These are phyloP conservation scores for Hirtodrosophila alboralis DNA, from an alignment of 2,888 invertebrate species.

Conservation along the genomic window DNA sequence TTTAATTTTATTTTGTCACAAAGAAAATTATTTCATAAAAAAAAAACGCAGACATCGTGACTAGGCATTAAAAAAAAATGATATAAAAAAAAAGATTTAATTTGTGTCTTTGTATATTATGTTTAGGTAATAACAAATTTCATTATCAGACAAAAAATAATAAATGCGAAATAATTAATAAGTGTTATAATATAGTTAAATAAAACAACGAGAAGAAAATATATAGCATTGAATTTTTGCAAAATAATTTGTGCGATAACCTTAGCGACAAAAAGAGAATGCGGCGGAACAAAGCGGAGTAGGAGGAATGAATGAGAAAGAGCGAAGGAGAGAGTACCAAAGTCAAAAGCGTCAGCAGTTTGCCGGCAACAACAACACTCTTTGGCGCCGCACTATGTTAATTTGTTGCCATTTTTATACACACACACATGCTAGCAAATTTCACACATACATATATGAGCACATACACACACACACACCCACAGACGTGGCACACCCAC, in stretches of 20 bases:
- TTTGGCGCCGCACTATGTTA: conserved; percentile 71
- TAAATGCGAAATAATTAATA: conserved; percentile 25
- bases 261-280: conserved; percentile 41
- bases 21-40: conserved; percentile 34
- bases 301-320: conserved; percentile 13
- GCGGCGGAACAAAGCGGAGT: conserved; percentile 10
- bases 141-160: conserved; percentile 21
- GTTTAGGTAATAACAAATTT: conserved; percentile 8
- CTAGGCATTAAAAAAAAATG: conserved; percentile 30
- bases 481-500: conserved; percentile 41
- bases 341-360: conserved; percentile 33
- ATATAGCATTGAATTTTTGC: conserved; percentile 49
- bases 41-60: conserved; percentile 43
- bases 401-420: conserved; percentile 69
- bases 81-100: not conserved
- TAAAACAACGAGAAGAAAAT: conserved; percentile 36
- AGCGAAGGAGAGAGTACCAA: conserved; percentile 23
- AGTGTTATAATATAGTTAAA: conserved; percentile 36
- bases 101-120: conserved; percentile 17
- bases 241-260: conserved; percentile 69
- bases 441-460: not conserved
- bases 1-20: conserved; percentile 10
- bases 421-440: conserved; percentile 1
- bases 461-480: conserved; percentile 20
- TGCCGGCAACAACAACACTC: conserved; percentile 46